Evolutionary conservation across 2,113 vertebrate genomes (phyloP), one percentile per base, ranked within the genome.

Genomic region (Ptyas mucosa): DNA sequence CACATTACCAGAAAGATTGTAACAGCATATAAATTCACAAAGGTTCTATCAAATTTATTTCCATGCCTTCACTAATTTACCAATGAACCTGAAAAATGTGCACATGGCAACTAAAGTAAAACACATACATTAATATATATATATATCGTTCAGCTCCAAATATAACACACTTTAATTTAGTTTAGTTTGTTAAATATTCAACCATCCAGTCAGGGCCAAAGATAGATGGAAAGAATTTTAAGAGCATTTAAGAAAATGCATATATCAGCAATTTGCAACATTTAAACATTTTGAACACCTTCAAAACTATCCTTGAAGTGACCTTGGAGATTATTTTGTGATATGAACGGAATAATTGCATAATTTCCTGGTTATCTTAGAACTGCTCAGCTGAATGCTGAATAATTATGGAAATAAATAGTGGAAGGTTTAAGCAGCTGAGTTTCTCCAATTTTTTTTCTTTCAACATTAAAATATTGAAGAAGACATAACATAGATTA

Each of bases 381-480:
- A 85, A 95, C 29, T 2, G 3, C 10, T 94, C 23, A 58, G 61
- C 51, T 93, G 26, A 94, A 85, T 87, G 92, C 58, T 3, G 43
- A 23, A 21, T 93, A 94, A 43, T 75, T 85, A 85, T 57, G 23
- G 81, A 91, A 94, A 95, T 54, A 95, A 93, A 54, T 1, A 92
- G 12, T 21, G 89, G 75, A n/a, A 90, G 61, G 49, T 54, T 12
- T 8, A 20, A 90, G 14, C 92, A 91, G n/a, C n/a, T 94, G 34
- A 15, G 90, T 57, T 46, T 94, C 90, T 91, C 88, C 2, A 12
- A 12, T 23, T 20, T n/a, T 52, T 93, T 93, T 91, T 94, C 55
- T 51, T 75, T 87, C 93, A 95, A 9, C 51, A 94, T 94, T 57
- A 58, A 91, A 52, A 43, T 29, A 18, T 43, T 34, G 89, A 0